Evolutionary conservation across 2,888 invertebrate species (phyloP), one percentile per base, ranked within the genome.

Genomic region (Drosophila mimetica): DNA sequence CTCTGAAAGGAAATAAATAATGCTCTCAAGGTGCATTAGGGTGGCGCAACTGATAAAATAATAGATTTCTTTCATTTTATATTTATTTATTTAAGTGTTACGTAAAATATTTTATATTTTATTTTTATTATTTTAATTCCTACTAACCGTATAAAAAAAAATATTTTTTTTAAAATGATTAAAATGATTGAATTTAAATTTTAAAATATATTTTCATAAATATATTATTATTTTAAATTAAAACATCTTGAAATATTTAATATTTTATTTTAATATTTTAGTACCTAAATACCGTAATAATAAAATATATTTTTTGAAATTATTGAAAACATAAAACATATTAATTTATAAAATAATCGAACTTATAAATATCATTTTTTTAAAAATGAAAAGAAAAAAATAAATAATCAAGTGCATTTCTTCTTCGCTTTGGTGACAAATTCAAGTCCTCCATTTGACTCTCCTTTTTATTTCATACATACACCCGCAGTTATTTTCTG

Each of bases 381-480:
- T 16, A 2, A n/a, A 37, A 37, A 8, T 2, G 0, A 7, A 9
- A 9, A 14, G 5, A 5, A 14, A 14, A n/a, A 36, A 3, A 4
- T 16, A 41, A 41, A n/a, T n/a, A 22, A n/a, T 0, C 1, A 1
- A 44, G 63, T 25, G 59, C 50, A 65, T 46, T 44, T 32, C 2
- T 6, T 2, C 13, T 32, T 64, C 44, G 63, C 2, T n/a, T 36
- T 51, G 13, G 11, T 1, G 14, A 8, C 22, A 28, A 30, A 16
- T 8, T 9, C 4, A 6, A 16, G 1, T 22, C 14, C 14, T 20
- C 25, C 22, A 30, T 58, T 42, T 32, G 9, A 34, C 20, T 30
- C 42, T 13, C 16, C 4, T 18, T 63, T 72, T 65, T 39, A 20
- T 37, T 50, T 50, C 39, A 44, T 61, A 54, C 51, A 52, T 39